Conservation (phyloP, 92 coral and sea anemone genomes). For the Parazoanthus swiftii region DNA sequence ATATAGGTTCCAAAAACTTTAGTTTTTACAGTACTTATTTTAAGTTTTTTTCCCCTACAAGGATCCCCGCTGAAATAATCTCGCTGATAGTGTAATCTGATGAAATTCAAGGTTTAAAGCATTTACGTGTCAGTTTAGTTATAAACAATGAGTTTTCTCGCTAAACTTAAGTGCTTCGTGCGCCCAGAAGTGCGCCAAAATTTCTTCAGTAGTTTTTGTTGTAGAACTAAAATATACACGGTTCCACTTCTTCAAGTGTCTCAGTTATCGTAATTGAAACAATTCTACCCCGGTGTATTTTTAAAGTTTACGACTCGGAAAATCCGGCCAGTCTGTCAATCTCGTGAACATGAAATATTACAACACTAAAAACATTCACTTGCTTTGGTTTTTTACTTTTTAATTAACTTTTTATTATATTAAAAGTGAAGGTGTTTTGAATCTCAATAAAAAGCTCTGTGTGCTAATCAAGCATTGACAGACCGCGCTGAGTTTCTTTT, state of each 20-base stretch:
- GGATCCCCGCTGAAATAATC: neutral
- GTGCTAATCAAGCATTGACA: conserved; percentile 37
- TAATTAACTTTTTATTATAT: conserved; percentile 40
- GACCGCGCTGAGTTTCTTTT: conserved; percentile 32
- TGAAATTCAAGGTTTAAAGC: neutral
- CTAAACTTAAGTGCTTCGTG: neutral
- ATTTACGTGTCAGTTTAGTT: neutral
- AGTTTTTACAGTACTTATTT: neutral
- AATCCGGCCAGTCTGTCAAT: neutral
- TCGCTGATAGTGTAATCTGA: neutral
- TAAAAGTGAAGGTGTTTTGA: conserved; percentile 27
- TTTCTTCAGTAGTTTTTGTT: too few species aligned
- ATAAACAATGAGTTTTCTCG: neutral
- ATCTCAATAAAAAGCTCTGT: conserved; percentile 4
- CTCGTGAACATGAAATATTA: neutral
- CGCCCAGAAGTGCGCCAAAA: neutral
- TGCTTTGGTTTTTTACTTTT: conserved; percentile 20
- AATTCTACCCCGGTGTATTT: neutral
- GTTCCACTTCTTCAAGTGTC: too few species aligned
- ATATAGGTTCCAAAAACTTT: neutral
- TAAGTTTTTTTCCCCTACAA: neutral
- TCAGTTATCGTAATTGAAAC: too few species aligned
- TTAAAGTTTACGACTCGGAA: neutral
- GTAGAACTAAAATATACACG: neutral
- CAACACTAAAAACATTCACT: neutral